Conservation (phyloP, 2,888 invertebrate genomes). For the Caenorhabditis angaria region DNA sequence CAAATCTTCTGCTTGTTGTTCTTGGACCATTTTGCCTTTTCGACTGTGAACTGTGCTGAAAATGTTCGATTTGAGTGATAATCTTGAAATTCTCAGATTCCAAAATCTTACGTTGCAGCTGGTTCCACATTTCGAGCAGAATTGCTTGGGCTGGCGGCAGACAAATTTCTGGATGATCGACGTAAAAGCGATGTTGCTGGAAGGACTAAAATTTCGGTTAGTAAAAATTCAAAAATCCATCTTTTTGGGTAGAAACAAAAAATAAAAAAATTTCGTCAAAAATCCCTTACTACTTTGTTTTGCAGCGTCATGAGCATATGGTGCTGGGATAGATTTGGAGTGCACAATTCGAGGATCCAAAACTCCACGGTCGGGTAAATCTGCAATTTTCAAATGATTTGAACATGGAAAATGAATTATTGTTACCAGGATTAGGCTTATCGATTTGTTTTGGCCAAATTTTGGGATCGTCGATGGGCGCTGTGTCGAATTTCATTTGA, state of each 20-base stretch:
- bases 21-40: slow-evolving; percentile 37
- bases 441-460: slow-evolving; percentile 9
- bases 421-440: neutral
- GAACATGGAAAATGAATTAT: neutral
- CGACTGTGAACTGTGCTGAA: slow-evolving; percentile 32
- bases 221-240: too few relatives aligned
- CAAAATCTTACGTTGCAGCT: slow-evolving; percentile 5
- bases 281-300: slow-evolving; percentile 16
- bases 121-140: neutral
- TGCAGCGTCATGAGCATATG: slow-evolving; percentile 15
- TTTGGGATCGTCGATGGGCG: neutral
- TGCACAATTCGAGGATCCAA: slow-evolving; percentile 4
- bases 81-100: neutral
- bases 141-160: neutral
- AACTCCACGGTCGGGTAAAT: slow-evolving; percentile 1
- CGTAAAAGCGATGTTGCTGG: slow-evolving; percentile 11
- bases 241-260: too few relatives aligned
- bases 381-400: neutral
- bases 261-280: too few relatives aligned
- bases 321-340: slow-evolving; percentile 1
- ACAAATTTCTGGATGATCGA: neutral
- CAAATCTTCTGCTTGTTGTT: slow-evolving; percentile 43
- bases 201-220: neutral
- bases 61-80: neutral
- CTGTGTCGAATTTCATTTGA: neutral